phyloP scores from a whole-genome alignment of 2,888 invertebrate genomes.

The Monochamus alternatus region DNA sequence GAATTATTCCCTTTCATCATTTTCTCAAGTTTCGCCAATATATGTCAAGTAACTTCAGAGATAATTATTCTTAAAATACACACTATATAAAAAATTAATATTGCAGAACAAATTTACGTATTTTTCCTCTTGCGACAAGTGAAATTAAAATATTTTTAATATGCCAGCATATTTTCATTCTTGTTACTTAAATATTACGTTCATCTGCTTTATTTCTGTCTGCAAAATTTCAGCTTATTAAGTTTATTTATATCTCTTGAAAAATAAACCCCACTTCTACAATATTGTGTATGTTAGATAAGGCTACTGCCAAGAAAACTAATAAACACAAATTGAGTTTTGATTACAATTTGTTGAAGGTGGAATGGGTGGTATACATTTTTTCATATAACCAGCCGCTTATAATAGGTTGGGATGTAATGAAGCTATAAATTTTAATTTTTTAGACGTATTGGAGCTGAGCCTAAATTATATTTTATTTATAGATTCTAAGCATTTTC shows the following conservation, averaged over 20 bases:
- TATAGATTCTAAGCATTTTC: not conserved
- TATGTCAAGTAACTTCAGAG: too few relatives aligned
- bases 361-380: not conserved
- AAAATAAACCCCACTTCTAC: not conserved
- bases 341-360: not conserved
- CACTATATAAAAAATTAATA: too few relatives aligned
- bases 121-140: not conserved
- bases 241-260: not conserved
- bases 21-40: too few relatives aligned
- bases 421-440: not conserved
- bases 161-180: not conserved
- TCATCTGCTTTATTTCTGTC: not conserved
- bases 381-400: too few relatives aligned
- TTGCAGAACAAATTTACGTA: too few relatives aligned
- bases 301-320: not conserved
- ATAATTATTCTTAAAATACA: too few relatives aligned
- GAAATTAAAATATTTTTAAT: not conserved
- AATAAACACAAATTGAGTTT: not conserved
- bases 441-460: not conserved
- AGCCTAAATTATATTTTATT: not conserved
- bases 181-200: not conserved
- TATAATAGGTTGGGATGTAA: not conserved
- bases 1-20: too few relatives aligned
- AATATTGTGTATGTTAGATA: not conserved
- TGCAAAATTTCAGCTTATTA: not conserved